Conservation (phyloP, 2,797 vertebrate species). For the Melanotaenia maccullochi region DNA sequence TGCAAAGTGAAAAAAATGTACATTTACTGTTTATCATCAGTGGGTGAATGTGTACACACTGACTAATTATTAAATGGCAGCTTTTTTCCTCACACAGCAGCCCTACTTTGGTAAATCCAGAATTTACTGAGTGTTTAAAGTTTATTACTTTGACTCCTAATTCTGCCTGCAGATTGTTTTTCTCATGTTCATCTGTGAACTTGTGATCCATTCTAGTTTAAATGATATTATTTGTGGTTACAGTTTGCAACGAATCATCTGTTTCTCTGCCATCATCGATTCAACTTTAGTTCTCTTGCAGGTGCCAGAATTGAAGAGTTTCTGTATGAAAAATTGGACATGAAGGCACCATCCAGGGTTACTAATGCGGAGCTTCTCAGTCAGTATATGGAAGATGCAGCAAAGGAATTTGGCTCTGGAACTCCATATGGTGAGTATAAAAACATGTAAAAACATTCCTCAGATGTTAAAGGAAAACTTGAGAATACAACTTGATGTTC, state of each 20-base stretch:
- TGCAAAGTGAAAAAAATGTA: constrained; percentile 2
- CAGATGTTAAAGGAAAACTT: neutral
- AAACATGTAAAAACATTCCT: neutral
- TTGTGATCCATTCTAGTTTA: neutral
- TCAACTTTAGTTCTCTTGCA: constrained; percentile 39
- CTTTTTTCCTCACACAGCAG: neutral
- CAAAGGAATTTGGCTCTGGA: constrained; percentile 88
- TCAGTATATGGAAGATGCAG: constrained; percentile 94
- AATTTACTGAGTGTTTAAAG: neutral
- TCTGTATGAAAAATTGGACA: constrained; percentile 94
- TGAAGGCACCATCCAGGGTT: constrained; percentile 90
- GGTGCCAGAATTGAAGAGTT: constrained; percentile 95
- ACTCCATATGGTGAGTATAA: constrained; percentile 89
- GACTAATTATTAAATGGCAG: neutral
- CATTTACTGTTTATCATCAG: neutral
- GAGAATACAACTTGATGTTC: neutral
- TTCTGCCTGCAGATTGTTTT: neutral
- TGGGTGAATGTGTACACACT: neutral
- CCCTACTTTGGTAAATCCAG: neutral
- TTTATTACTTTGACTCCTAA: too few species aligned
- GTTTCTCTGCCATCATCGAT: neutral
- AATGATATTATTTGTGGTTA: constrained; percentile 9
- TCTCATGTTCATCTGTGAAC: neutral
- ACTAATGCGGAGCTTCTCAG: constrained; percentile 92
- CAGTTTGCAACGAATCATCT: constrained; percentile 9